These are phyloP conservation scores for Notothenia rossii DNA, from an alignment of 2,113 vertebrate species.

Conservation along the genomic window DNA sequence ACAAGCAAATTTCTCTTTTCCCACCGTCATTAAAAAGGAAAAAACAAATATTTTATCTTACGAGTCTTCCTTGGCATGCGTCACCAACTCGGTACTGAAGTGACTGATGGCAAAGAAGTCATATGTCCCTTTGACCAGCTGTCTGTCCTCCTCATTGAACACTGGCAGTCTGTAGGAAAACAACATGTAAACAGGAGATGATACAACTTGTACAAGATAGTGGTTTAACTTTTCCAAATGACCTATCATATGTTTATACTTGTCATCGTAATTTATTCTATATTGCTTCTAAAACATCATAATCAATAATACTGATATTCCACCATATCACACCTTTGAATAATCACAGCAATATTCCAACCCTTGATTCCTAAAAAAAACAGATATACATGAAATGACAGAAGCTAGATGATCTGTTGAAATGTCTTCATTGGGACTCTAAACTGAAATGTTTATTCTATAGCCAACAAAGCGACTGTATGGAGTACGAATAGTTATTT, in stretches of 20 bases:
- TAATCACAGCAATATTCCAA: not conserved
- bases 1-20: not conserved
- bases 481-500: not conserved
- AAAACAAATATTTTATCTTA: slow-evolving; percentile 33
- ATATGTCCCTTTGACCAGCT: slow-evolving; percentile 89
- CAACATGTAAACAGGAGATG: not conserved
- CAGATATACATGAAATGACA: not conserved
- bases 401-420: not conserved
- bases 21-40: not conserved
- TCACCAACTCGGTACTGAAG: slow-evolving; percentile 92
- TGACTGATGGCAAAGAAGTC: slow-evolving; percentile 97
- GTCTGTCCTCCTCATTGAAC: slow-evolving; percentile 89
- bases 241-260: not conserved
- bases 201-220: not conserved
- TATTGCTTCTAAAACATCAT: not conserved
- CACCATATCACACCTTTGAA: not conserved
- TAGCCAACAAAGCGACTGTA: not conserved
- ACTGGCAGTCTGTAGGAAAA: slow-evolving; percentile 83
- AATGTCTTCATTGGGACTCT: not conserved
- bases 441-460: not conserved
- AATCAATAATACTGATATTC: not conserved
- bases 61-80: slow-evolving; percentile 89
- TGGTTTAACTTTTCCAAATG: not conserved
- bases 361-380: not conserved
- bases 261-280: not conserved